These are phyloP conservation scores for Macroglossus sobrinus DNA, from an alignment of 2,113 vertebrate species.

Conservation along the genomic window DNA sequence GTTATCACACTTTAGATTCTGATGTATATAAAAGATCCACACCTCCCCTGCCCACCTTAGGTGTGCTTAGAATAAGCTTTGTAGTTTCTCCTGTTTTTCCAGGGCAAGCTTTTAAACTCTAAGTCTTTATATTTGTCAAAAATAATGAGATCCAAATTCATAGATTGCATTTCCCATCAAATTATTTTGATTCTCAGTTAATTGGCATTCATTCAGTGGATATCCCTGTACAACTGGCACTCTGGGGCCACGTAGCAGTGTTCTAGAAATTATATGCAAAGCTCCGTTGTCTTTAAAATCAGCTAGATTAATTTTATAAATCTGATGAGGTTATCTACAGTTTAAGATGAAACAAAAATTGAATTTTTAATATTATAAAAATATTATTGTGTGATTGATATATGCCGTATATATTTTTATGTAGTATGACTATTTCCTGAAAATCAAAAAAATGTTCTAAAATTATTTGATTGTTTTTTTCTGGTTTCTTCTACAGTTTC, in stretches of 20 bases:
- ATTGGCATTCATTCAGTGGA: not conserved
- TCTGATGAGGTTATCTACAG: not conserved
- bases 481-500: not conserved
- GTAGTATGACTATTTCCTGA: not conserved
- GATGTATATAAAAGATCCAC: not conserved
- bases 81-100: not conserved
- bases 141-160: not conserved
- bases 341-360: not conserved
- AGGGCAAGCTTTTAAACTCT: not conserved
- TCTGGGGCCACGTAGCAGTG: not conserved
- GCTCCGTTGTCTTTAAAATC: not conserved
- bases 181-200: not conserved
- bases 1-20: not conserved
- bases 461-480: not conserved
- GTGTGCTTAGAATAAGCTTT: not conserved
- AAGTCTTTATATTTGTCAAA: not conserved
- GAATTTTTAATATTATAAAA: not conserved
- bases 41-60: fast-evolving
- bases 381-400: not conserved
- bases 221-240: not conserved
- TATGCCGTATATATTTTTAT: not conserved
- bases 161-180: not conserved
- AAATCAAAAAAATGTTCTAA: not conserved
- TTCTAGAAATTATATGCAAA: not conserved
- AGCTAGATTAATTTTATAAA: not conserved